Conservation (phyloP, 2,888 invertebrate genomes). For the Hypselothyrea guttata region DNA sequence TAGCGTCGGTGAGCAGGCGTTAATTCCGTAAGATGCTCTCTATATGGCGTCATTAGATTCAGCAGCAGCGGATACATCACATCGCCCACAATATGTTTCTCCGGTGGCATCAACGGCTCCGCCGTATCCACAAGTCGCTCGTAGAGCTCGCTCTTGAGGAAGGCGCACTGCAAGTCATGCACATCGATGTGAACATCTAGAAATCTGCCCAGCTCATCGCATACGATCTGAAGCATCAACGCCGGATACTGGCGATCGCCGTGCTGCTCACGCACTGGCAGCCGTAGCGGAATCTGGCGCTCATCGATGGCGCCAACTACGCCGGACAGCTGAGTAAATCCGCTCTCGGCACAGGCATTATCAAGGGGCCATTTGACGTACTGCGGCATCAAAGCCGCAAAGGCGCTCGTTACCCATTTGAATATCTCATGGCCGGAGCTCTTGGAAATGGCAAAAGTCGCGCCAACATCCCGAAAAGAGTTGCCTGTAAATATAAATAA, state of each 20-base stretch:
- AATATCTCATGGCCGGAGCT: slow-evolving; percentile 53
- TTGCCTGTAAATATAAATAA: slow-evolving; percentile 12
- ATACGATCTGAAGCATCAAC: slow-evolving; percentile 42
- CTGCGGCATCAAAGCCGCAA: slow-evolving; percentile 31
- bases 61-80: slow-evolving; percentile 42
- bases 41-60: slow-evolving; percentile 51
- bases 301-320: slow-evolving; percentile 52
- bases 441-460: slow-evolving; percentile 47
- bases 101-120: slow-evolving; percentile 35
- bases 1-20: slow-evolving; percentile 42
- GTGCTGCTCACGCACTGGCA: slow-evolving; percentile 25
- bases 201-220: slow-evolving; percentile 42
- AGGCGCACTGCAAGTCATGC: slow-evolving; percentile 38
- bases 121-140: slow-evolving; percentile 33
- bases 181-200: slow-evolving; percentile 46
- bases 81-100: slow-evolving; percentile 48
- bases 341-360: slow-evolving; percentile 3
- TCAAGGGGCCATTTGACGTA: slow-evolving; percentile 42
- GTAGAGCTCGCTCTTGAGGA: slow-evolving; percentile 48
- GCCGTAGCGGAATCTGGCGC: slow-evolving; percentile 30
- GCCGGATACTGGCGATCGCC: slow-evolving; percentile 9
- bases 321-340: slow-evolving; percentile 21
- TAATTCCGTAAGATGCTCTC: slow-evolving; percentile 17
- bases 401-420: slow-evolving; percentile 41
- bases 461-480: slow-evolving; percentile 50